Conservation (phyloP, 2,888 invertebrate genomes). For the Amphiduros pacificus region DNA sequence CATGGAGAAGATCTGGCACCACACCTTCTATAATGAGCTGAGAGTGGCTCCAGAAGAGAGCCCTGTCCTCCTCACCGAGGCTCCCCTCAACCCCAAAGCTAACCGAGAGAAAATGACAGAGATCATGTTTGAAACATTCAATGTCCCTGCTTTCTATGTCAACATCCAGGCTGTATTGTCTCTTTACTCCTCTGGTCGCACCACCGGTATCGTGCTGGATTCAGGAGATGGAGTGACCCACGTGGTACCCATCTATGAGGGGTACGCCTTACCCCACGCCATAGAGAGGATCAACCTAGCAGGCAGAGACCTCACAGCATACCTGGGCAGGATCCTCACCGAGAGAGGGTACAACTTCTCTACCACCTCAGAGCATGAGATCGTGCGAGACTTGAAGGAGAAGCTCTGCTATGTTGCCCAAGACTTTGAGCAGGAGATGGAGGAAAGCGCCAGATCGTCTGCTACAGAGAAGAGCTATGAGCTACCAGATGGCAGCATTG, state of each 20-base stretch:
- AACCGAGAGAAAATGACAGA: slow-evolving; percentile 65
- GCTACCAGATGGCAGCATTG: background rate
- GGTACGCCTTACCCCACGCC: slow-evolving; percentile 43
- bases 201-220: slow-evolving; percentile 65
- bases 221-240: slow-evolving; percentile 38
- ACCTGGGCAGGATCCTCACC: slow-evolving; percentile 30
- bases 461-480: background rate
- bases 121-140: slow-evolving; percentile 32
- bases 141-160: slow-evolving; percentile 37
- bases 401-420: background rate
- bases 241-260: slow-evolving; percentile 33
- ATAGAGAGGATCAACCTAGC: background rate
- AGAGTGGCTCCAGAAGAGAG: slow-evolving; percentile 94
- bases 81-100: slow-evolving; percentile 90
- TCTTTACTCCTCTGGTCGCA: slow-evolving; percentile 65
- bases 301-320: slow-evolving; percentile 10
- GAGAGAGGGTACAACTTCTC: slow-evolving; percentile 61
- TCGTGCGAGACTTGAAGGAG: background rate
- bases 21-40: slow-evolving; percentile 91
- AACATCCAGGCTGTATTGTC: slow-evolving; percentile 39
- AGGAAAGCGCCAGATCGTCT: background rate
- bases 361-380: slow-evolving; percentile 22
- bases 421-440: background rate
- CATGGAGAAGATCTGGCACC: slow-evolving; percentile 90
- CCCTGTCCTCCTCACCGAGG: slow-evolving; percentile 88